Base-by-base conservation (phyloP, 2,113 vertebrate genomes). In the Copsychus sechellarum region DNA sequence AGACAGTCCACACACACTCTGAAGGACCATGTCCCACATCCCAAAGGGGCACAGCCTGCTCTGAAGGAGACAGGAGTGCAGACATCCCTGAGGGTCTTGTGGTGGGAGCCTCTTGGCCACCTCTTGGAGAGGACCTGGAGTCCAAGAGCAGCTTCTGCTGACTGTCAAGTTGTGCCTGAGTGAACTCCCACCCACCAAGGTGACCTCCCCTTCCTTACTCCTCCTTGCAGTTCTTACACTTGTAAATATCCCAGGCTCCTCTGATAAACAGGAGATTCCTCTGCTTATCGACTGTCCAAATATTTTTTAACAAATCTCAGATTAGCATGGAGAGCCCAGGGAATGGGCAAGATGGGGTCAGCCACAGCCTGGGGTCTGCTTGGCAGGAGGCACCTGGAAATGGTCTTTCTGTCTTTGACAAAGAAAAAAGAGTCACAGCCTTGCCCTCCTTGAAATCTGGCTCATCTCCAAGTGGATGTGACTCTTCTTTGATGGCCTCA, bases 181-280 rank as follows among this genome's bases (percentile, higher is more conserved):
- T 48, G 84, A 90, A 12, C 45, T 90, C 85, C 82, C 90, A 92
- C 74, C 78, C 87, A 70, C 62, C 62, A 73, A 69, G 31, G 76
- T 48, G 74, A 77, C 88, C 82, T 90, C 62, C 58, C 20, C 16
- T 94, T 80, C 86, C 47, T 81, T 66, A 57, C 29, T 90, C 45
- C 64, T 88, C 38, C 79, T 86, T 45, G 12, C 42, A 73, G 3
- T 73, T 88, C 67, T 86, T 47, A 70, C 66, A 28, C 79, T 82
- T 93, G 82, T 92, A 96, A 96, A 94, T 96, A 93, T 88, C 74
- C 11, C 58, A 85, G 82, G 40, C 88, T 90, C n/a, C 86, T 88
- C 74, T 86, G 71, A 90, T 90, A 96, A 94, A 94, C 92, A 96
- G 71, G 56, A 92, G 93, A 94, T 94, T 94, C 70, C 62, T 94